A percentile compares a stretch with the other conserved stretches of the same genome.
These are phyloP conservation scores for Xiphophorus maculatus DNA, from an alignment of 2,113 vertebrate genomes.

Conservation along the genomic window DNA sequence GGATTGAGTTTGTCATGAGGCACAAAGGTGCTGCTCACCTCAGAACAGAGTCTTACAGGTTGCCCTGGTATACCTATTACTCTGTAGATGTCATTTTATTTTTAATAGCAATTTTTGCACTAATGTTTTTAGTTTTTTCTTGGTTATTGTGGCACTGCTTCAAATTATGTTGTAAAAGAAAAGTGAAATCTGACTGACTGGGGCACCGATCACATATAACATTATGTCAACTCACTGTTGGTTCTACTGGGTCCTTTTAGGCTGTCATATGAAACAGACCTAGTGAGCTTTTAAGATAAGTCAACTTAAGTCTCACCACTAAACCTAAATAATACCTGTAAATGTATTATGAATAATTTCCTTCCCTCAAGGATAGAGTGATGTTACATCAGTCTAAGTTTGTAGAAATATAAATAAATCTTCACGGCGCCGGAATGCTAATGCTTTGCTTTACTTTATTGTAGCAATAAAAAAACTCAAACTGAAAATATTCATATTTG, in stretches of 20 bases:
- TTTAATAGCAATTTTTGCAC: conserved; percentile 14
- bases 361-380: not conserved
- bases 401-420: not conserved
- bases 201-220: not conserved
- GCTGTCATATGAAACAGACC: not conserved
- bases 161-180: conserved; percentile 44
- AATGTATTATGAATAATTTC: not conserved
- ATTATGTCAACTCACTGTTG: not conserved
- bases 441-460: not conserved
- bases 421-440: not conserved
- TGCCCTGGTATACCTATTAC: conserved; percentile 76
- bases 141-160: conserved; percentile 11
- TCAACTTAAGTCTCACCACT: not conserved
- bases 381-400: not conserved
- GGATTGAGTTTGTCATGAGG: conserved; percentile 81
- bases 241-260: not conserved
- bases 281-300: not conserved
- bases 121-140: not conserved
- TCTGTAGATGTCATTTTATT: conserved; percentile 67
- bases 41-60: conserved; percentile 71
- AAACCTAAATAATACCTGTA: not conserved
- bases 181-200: conserved; percentile 43
- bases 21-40: conserved; percentile 80
- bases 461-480: not conserved
- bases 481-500: not conserved